These are phyloP conservation scores for Tromatobia lineatoria DNA, from an alignment of 2,888 invertebrate species.

Conservation along the genomic window DNA sequence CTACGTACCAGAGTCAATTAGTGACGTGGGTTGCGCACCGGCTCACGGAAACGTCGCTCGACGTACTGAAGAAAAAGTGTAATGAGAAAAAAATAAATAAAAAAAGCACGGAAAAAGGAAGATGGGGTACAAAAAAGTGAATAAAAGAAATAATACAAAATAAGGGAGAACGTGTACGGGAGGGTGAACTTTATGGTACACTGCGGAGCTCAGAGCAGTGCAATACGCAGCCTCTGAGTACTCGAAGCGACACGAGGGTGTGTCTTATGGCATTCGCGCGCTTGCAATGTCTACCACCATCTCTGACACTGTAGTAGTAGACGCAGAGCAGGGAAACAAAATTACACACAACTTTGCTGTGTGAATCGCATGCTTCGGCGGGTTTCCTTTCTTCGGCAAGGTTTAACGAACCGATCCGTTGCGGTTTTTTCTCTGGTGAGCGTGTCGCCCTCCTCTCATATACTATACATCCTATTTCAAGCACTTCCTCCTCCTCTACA, in stretches of 20 bases:
- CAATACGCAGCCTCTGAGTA: slow-evolving; percentile 1
- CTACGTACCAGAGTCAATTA: not conserved
- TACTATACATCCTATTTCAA: not conserved
- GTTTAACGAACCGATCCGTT: slow-evolving; percentile 79
- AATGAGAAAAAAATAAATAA: not conserved
- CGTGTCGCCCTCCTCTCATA: slow-evolving; percentile 18
- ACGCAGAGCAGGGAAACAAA: slow-evolving; percentile 50
- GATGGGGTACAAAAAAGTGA: not conserved
- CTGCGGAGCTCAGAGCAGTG: not conserved
- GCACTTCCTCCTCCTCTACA: slow-evolving; percentile 36
- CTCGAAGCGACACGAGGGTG: slow-evolving; percentile 20
- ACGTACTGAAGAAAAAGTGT: not conserved
- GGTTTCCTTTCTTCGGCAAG: slow-evolving; percentile 72
- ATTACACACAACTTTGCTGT: slow-evolving; percentile 48
- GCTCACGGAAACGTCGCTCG: not conserved
- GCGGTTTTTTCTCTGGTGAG: slow-evolving; percentile 71
- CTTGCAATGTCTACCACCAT: slow-evolving; percentile 1
- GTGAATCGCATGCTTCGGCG: slow-evolving; percentile 65
- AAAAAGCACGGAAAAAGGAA: not conserved
- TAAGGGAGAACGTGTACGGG: slow-evolving; percentile 2
- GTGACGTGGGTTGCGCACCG: not conserved
- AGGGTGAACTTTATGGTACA: slow-evolving; percentile 11
- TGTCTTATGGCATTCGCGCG: slow-evolving; percentile 16
- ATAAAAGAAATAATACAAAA: slow-evolving; percentile 5
- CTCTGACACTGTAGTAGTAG: not conserved